Evolutionary conservation across 2,797 vertebrate genomes (phyloP).

Genomic region (Pachyuromys duprasi): DNA sequence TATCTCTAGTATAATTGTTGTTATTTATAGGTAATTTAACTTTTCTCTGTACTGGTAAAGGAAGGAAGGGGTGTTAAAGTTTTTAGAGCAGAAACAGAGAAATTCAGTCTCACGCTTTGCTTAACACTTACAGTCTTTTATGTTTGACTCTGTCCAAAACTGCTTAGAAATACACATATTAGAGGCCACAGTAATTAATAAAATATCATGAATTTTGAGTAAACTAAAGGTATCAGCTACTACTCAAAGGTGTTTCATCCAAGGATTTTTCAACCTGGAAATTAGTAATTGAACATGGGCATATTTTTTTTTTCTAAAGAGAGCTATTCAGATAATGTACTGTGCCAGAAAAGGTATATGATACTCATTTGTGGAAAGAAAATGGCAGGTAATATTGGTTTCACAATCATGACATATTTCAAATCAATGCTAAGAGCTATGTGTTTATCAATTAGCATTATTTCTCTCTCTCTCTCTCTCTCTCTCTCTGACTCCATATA

Average conservation of each 20-base stretch:
- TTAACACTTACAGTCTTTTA: neutral
- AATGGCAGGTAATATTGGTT: slow-evolving; percentile 84
- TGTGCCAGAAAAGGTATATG: neutral
- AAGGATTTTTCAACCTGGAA: slow-evolving; percentile 59
- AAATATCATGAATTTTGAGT: neutral
- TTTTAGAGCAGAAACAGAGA: neutral
- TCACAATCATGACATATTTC: slow-evolving; percentile 76
- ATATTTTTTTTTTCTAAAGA: slow-evolving; percentile 3
- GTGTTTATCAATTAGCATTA: slow-evolving; percentile 88
- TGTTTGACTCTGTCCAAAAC: neutral
- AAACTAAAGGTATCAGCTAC: neutral
- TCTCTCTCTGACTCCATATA: slow-evolving; percentile 83
- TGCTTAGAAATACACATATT: neutral
- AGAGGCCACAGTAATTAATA: neutral
- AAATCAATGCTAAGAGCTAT: slow-evolving; percentile 83
- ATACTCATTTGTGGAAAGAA: slow-evolving; percentile 62
- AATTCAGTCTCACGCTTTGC: neutral
- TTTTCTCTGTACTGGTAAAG: neutral
- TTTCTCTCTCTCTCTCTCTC: slow-evolving; percentile 73
- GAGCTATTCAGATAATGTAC: neutral
- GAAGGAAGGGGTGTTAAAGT: neutral
- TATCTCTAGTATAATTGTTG: neutral
- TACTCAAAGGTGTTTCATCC: slow-evolving; percentile 18
- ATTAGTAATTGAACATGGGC: neutral
- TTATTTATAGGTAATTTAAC: neutral